Evolutionary conservation across 2,113 vertebrate species (phyloP).

Genomic region (Egretta garzetta): DNA sequence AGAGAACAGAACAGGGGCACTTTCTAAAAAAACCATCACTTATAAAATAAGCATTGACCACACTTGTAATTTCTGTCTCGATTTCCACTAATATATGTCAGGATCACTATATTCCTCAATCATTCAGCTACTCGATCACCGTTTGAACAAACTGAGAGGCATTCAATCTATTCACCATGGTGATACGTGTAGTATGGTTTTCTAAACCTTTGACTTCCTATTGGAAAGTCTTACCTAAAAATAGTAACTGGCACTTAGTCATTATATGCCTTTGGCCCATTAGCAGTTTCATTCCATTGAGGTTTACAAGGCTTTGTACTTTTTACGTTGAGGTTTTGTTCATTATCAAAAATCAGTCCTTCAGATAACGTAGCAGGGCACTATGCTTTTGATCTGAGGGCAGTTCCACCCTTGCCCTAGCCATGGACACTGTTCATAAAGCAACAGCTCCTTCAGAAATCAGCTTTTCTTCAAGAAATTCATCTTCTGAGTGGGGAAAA

Average conservation of each 20-base stretch:
- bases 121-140: background rate
- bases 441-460: background rate
- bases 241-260: background rate
- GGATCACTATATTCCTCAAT: background rate
- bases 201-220: background rate
- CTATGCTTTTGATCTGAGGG: background rate
- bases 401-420: background rate
- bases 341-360: background rate
- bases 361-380: background rate
- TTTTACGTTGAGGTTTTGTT: too few species aligned
- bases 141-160: background rate
- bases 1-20: background rate
- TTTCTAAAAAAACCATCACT: background rate
- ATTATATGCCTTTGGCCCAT: background rate
- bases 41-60: background rate
- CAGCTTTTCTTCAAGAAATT: background rate
- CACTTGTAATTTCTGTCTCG: background rate
- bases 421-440: background rate
- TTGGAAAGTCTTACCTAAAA: background rate
- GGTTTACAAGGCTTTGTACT: background rate
- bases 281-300: background rate
- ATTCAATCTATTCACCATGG: background rate
- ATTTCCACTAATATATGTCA: background rate
- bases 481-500: background rate
- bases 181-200: background rate